Conservation (phyloP, 2,113 vertebrate species). For the Apus apus region DNA sequence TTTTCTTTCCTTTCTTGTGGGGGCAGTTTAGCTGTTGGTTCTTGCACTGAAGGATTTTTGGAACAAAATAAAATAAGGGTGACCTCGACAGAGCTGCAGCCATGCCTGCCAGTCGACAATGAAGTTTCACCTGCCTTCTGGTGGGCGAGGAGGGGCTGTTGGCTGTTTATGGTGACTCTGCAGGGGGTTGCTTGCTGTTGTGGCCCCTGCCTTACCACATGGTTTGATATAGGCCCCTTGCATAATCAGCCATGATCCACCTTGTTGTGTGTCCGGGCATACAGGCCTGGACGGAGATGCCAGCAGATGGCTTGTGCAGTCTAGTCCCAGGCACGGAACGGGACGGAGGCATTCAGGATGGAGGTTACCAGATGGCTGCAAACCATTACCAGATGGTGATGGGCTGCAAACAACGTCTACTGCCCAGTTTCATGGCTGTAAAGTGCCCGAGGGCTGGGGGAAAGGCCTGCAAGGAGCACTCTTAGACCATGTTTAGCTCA, state of each 20-base stretch:
- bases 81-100: not conserved
- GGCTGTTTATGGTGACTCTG: not conserved
- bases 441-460: not conserved
- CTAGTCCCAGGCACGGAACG: not conserved
- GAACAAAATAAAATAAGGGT: not conserved
- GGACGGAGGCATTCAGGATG: not conserved
- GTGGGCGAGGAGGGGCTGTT: not conserved
- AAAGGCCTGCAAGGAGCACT: not conserved
- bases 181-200: not conserved
- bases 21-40: not conserved
- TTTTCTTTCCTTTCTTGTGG: rapidly evolving
- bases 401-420: not conserved
- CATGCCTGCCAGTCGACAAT: rapidly evolving
- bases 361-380: not conserved
- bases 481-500: rapidly evolving
- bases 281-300: not conserved
- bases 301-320: not conserved
- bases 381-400: not conserved
- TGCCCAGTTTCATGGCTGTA: not conserved
- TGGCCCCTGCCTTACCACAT: too few species aligned
- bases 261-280: not conserved
- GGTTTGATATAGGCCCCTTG: not conserved
- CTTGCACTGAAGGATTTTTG: not conserved
- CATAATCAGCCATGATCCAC: rapidly evolving
- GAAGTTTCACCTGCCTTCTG: not conserved